phyloP scores from a whole-genome alignment of 2,888 invertebrate genomes.

The Lasioglossum morio region DNA sequence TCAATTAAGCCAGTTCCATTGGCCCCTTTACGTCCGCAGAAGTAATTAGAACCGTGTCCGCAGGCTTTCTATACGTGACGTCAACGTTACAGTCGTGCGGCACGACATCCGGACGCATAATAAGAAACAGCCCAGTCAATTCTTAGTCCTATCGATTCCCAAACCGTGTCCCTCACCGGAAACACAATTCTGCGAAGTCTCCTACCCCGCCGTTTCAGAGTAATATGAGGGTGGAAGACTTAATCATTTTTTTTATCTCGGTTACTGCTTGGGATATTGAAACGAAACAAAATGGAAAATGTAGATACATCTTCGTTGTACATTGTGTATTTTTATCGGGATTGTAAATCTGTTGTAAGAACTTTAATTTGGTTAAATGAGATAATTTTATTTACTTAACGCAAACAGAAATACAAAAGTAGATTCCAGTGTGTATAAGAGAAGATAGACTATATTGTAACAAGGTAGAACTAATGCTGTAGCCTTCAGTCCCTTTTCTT shows the following conservation, averaged over 20 bases:
- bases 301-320: neutral
- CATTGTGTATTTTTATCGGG: too few relatives aligned
- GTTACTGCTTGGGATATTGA: too few relatives aligned
- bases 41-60: conserved; percentile 13
- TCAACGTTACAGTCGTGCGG: neutral
- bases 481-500: too few relatives aligned
- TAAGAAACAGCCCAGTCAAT: neutral
- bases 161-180: neutral
- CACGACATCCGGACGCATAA: neutral
- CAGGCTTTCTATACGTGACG: conserved; percentile 1
- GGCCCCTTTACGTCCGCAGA: neutral
- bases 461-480: too few relatives aligned
- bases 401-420: too few relatives aligned
- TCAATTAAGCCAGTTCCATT: conserved; percentile 40
- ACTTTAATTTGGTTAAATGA: too few relatives aligned
- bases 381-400: too few relatives aligned
- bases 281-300: neutral
- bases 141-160: neutral
- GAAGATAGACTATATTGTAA: too few relatives aligned
- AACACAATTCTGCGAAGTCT: neutral
- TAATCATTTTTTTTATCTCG: neutral
- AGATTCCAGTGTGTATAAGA: too few relatives aligned
- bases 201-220: neutral
- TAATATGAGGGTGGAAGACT: neutral
- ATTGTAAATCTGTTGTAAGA: too few relatives aligned